These are phyloP conservation scores for Pomacea canaliculata DNA, from an alignment of 2,888 invertebrate species.

Conservation along the genomic window DNA sequence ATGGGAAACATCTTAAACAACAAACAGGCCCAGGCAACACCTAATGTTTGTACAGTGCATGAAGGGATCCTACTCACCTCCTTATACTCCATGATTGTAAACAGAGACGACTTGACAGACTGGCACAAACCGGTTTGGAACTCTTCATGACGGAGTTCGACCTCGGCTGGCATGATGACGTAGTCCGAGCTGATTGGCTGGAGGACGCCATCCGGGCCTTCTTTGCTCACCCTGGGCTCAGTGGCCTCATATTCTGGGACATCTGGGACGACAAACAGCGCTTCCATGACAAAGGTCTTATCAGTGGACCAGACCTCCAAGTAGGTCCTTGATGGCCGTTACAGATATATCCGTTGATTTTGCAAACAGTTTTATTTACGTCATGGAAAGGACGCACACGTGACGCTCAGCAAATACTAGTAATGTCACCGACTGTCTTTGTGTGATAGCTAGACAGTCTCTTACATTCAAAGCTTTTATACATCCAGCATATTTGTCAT, in stretches of 20 bases:
- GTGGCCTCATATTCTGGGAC: slow-evolving; percentile 38
- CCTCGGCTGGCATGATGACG: slow-evolving; percentile 14
- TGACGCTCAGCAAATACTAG: too few species aligned
- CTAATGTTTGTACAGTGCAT: too few species aligned
- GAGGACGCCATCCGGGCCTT: slow-evolving; percentile 34
- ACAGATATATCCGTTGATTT: too few species aligned
- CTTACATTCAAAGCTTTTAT: too few species aligned
- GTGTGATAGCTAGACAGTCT: too few species aligned
- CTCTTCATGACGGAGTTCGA: slow-evolving; percentile 23
- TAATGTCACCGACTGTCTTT: too few species aligned
- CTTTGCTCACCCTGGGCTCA: slow-evolving; percentile 37
- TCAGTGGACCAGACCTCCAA: not conserved
- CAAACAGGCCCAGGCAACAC: not conserved
- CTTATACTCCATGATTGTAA: too few species aligned
- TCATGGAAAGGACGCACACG: too few species aligned
- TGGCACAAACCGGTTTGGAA: slow-evolving; percentile 16
- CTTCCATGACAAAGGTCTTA: not conserved
- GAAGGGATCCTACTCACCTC: too few species aligned
- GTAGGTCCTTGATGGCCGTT: not conserved
- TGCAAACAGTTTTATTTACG: too few species aligned
- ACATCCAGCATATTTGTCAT: too few species aligned
- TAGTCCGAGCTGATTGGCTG: slow-evolving; percentile 22
- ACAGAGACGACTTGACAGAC: slow-evolving; percentile 13
- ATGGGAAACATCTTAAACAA: not conserved
- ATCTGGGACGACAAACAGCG: slow-evolving; percentile 32